These are phyloP conservation scores for Pontoporia blainvillei DNA, from an alignment of 2,113 vertebrate species.

Conservation along the genomic window DNA sequence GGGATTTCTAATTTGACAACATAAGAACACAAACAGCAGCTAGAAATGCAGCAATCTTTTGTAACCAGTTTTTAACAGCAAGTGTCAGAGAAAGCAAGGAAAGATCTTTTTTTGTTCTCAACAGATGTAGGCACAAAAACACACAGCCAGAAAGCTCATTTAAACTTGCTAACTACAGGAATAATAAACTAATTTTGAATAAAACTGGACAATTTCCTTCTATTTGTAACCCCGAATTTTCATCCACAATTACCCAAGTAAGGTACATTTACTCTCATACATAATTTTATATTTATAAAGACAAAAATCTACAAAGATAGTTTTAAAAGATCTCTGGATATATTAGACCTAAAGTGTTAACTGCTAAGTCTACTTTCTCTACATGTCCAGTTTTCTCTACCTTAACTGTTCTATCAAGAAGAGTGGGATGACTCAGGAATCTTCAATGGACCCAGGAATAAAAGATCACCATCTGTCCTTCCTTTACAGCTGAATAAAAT, in stretches of 20 bases:
- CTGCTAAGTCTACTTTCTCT: background rate
- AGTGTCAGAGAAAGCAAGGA: background rate
- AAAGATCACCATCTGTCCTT: background rate
- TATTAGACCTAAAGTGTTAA: background rate
- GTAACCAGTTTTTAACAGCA: background rate
- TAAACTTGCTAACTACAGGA: background rate
- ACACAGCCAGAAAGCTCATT: background rate
- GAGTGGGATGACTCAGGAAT: background rate
- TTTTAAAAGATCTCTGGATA: background rate
- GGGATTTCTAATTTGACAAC: background rate
- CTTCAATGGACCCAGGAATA: background rate
- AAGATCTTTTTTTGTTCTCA: background rate
- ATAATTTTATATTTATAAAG: background rate
- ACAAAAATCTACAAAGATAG: background rate
- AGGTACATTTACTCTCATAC: background rate
- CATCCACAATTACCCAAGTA: background rate
- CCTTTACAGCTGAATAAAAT: background rate
- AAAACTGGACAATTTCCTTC: background rate
- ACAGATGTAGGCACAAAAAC: background rate
- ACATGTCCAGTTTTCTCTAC: background rate
- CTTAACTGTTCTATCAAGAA: background rate
- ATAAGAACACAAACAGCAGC: background rate
- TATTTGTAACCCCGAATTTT: constrained; percentile 16
- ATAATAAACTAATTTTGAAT: background rate
- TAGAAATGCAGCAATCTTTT: background rate